phyloP scores from a whole-genome alignment of 2,888 invertebrate genomes.

The Cosmorhoe ocellata region DNA sequence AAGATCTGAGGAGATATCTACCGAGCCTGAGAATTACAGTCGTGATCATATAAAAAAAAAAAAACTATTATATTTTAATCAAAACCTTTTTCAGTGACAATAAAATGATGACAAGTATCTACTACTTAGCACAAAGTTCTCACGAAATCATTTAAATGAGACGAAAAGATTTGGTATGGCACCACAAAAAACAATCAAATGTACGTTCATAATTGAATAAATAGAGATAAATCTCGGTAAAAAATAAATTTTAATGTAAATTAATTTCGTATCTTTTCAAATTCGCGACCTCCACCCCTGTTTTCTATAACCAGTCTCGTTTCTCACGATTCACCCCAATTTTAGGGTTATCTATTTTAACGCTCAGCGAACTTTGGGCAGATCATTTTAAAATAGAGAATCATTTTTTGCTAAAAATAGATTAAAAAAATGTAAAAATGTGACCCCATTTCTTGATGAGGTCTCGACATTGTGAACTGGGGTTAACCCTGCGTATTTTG shows the following conservation, averaged over 20 bases:
- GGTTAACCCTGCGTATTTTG: slow-evolving; percentile 73
- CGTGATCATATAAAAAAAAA: too few relatives aligned
- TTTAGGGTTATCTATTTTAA: slow-evolving; percentile 70
- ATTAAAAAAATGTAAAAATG: slow-evolving; percentile 52
- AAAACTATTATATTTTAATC: too few relatives aligned
- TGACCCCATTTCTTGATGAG: slow-evolving; percentile 78
- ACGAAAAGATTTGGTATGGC: background rate
- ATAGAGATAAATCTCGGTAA: slow-evolving; percentile 35
- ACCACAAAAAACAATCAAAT: slow-evolving; percentile 2
- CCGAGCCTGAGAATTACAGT: too few relatives aligned
- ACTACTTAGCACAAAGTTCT: background rate
- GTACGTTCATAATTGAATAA: background rate
- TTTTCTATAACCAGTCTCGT: slow-evolving; percentile 41
- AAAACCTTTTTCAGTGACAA: too few relatives aligned
- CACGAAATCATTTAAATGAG: slow-evolving; percentile 6
- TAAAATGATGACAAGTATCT: too few relatives aligned
- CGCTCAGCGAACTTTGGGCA: slow-evolving; percentile 56
- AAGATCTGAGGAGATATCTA: too few relatives aligned
- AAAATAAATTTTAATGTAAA: slow-evolving; percentile 53
- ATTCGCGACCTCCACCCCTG: slow-evolving; percentile 56
- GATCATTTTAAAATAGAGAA: slow-evolving; percentile 69
- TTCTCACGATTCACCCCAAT: slow-evolving; percentile 77
- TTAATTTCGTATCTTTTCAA: slow-evolving; percentile 59
- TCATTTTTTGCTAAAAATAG: slow-evolving; percentile 49
- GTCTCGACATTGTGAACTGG: slow-evolving; percentile 73